Percentiles rank a stretch among this genome's conserved stretches.
These are phyloP conservation scores for Butorides virescens DNA, from an alignment of 2,113 vertebrate species.

Conservation along the genomic window DNA sequence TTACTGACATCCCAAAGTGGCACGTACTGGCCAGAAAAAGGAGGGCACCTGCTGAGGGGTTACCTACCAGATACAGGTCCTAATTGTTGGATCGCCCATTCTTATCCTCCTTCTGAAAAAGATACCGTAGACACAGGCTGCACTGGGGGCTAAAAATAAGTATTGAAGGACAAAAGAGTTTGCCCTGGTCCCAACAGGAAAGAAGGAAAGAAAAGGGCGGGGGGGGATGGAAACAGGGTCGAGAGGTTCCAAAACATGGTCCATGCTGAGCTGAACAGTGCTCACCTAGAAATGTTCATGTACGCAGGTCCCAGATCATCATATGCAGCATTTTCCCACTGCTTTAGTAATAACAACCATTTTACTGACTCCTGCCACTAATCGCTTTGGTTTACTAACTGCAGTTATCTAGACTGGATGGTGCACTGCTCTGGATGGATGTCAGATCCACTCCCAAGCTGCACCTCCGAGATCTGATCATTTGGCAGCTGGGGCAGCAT, in stretches of 20 bases:
- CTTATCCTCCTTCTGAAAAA: neutral
- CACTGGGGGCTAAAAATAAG: neutral
- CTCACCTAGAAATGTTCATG: rapidly evolving
- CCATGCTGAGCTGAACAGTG: neutral
- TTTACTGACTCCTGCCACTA: neutral
- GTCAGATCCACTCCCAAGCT: neutral
- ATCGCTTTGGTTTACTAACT: neutral
- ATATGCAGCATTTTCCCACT: neutral
- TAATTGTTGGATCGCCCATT: neutral
- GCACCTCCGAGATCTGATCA: neutral
- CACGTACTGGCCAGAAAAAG: neutral
- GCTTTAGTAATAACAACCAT: neutral
- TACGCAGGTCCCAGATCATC: rapidly evolving
- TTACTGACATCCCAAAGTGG: neutral
- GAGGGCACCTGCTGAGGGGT: neutral
- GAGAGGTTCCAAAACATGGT: neutral
- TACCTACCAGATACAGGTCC: neutral
- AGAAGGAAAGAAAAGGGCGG: neutral
- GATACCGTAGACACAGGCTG: neutral
- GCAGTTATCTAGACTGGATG: neutral
- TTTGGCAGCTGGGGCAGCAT: neutral
- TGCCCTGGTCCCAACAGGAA: neutral
- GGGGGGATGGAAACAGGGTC: neutral
- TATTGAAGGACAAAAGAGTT: neutral
- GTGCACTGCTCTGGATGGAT: neutral